These are phyloP conservation scores for Latrodectus hesperus DNA, from an alignment of 2,888 invertebrate genomes.

Conservation along the genomic window DNA sequence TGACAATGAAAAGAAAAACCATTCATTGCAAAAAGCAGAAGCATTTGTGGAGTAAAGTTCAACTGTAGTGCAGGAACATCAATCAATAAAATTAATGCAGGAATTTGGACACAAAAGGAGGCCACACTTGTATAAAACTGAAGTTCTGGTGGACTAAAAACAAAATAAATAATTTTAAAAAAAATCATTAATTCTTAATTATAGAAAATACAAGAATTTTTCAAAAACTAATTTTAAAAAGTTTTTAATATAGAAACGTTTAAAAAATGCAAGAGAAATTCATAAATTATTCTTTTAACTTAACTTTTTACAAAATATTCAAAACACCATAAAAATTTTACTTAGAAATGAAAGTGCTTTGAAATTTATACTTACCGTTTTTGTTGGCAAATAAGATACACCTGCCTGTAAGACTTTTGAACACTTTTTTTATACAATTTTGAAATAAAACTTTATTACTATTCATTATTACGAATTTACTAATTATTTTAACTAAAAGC, in stretches of 20 bases:
- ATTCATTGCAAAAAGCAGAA: slow-evolving; percentile 81
- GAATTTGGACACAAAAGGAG: slow-evolving; percentile 83
- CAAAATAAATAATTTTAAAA: not conserved
- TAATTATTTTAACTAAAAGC: too few species aligned
- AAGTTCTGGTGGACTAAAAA: slow-evolving; percentile 83
- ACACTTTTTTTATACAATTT: too few species aligned
- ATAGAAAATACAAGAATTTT: too few species aligned
- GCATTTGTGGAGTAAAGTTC: slow-evolving; percentile 76
- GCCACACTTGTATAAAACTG: slow-evolving; percentile 87
- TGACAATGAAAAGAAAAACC: slow-evolving; percentile 87
- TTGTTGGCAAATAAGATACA: too few species aligned
- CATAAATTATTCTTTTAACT: not conserved
- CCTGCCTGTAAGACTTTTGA: too few species aligned
- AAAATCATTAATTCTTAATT: not conserved
- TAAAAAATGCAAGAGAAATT: too few species aligned
- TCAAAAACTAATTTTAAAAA: too few species aligned
- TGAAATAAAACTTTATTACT: too few species aligned
- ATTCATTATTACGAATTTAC: too few species aligned
- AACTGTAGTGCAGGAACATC: slow-evolving; percentile 78
- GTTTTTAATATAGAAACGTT: too few species aligned
- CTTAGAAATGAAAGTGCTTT: too few species aligned
- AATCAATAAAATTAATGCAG: slow-evolving; percentile 81
- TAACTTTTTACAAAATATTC: not conserved
- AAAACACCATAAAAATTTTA: not conserved
- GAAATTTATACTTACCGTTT: too few species aligned